Evolutionary conservation across 1,140 invertebrate genomes (phyloP), one percentile per base, ranked within the genome.

Genomic region (Calliopsis andreniformis): DNA sequence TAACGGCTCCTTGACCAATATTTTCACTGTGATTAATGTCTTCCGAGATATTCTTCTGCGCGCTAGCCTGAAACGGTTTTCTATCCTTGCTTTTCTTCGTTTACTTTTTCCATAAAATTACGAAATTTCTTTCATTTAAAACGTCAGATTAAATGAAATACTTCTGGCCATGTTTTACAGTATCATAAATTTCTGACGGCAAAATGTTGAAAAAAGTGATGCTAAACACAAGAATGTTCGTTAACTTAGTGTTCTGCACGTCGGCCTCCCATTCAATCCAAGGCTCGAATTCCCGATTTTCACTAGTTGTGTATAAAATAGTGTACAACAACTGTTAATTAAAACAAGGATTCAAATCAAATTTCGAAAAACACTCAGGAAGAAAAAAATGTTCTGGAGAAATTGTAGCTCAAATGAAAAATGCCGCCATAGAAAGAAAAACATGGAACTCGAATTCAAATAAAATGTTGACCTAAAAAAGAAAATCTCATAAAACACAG

Each of bases 1-100:
- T 75, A 67, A 75, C 71, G 61, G 71, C 49, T 56, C 30, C 62
- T 75, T 75, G 71, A 67, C 51, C 63, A 75, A 75, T 67, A 75
- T 66, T 75, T 75, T 56, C 62, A 39, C 20, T n/a, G 63, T 75
- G 63, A 75, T 75, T 75, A 75, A 75, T 75, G 71, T 47, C 49
- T 45, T 32, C 25, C 8, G 42, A 67, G 63, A 67, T 67, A 75
- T 56, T 75, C 39, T 51, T 63, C 45, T 6, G 23, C 32, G 7
- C 35, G 67, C 16, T 67, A n/a, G n/a, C n/a, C n/a, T n/a, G n/a
- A n/a, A n/a, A n/a, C 16, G 16, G 43, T 18, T 3, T 18, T 16
- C 55, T 32, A 35, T 42, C 35, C 23, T 30, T 20, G 10, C 6
- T 35, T 3, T 16, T 56, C n/a, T 35, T 56, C 18, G 20, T 3